phyloP scores from a whole-genome alignment of 2,113 vertebrate genomes.

The Theristicus caerulescens region DNA sequence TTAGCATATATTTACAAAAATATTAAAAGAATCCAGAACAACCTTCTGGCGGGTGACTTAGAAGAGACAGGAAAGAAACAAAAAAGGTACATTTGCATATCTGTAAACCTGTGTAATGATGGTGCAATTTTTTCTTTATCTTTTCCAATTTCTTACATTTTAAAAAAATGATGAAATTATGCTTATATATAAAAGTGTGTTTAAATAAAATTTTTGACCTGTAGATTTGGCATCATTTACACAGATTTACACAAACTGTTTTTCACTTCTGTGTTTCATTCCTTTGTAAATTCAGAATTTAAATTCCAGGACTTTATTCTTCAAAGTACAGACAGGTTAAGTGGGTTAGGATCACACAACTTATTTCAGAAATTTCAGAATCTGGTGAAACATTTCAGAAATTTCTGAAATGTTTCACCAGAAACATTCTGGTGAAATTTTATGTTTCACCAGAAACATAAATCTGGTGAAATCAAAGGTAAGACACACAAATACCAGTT shows the following conservation, averaged over 20 bases:
- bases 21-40: neutral
- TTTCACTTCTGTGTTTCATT: neutral
- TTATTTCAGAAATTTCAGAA: neutral
- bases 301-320: neutral
- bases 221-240: neutral
- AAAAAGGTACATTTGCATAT: neutral
- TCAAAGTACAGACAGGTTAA: neutral
- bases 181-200: neutral
- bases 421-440: no score
- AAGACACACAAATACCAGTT: neutral
- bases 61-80: neutral
- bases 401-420: no score
- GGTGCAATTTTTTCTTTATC: neutral
- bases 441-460: no score
- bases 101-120: neutral
- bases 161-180: neutral
- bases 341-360: neutral
- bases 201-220: neutral
- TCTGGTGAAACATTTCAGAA: no score
- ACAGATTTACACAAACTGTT: neutral
- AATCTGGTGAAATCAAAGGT: neutral
- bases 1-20: neutral
- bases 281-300: neutral
- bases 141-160: neutral
- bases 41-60: neutral